Percentiles rank a stretch among this genome's conserved stretches.
Conservation (phyloP, 2,888 invertebrate genomes). For the Dicycla oo region DNA sequence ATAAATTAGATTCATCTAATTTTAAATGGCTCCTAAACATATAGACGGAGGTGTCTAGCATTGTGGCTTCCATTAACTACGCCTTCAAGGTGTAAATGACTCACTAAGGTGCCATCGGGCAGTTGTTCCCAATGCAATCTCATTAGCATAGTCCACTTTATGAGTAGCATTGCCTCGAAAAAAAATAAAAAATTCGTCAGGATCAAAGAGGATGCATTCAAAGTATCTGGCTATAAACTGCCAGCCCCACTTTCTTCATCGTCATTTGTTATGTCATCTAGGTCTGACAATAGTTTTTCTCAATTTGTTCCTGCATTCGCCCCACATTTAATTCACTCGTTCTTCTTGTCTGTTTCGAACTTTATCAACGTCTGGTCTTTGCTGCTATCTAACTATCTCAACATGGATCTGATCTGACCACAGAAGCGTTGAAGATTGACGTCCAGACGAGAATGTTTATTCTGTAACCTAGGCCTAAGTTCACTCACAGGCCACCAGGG, state of each 20-base stretch:
- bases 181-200: too few species aligned
- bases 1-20: slow-evolving; percentile 26
- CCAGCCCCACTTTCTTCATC: neutral
- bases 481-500: neutral
- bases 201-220: neutral
- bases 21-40: neutral
- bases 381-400: slow-evolving; percentile 2
- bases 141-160: slow-evolving; percentile 21
- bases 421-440: neutral
- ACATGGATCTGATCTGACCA: slow-evolving; percentile 5
- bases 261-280: neutral
- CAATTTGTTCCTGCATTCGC: neutral
- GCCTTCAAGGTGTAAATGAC: slow-evolving; percentile 23
- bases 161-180: neutral
- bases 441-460: neutral
- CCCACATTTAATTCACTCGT: neutral
- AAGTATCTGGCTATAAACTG: neutral
- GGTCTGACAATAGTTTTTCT: neutral
- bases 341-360: neutral
- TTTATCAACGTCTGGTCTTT: neutral
- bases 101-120: slow-evolving; percentile 23
- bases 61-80: neutral
- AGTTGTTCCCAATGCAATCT: slow-evolving; percentile 30
- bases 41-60: neutral
- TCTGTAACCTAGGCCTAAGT: neutral